Evolutionary conservation across 2,797 vertebrate genomes (phyloP).

Genomic region (Busarellus nigricollis): DNA sequence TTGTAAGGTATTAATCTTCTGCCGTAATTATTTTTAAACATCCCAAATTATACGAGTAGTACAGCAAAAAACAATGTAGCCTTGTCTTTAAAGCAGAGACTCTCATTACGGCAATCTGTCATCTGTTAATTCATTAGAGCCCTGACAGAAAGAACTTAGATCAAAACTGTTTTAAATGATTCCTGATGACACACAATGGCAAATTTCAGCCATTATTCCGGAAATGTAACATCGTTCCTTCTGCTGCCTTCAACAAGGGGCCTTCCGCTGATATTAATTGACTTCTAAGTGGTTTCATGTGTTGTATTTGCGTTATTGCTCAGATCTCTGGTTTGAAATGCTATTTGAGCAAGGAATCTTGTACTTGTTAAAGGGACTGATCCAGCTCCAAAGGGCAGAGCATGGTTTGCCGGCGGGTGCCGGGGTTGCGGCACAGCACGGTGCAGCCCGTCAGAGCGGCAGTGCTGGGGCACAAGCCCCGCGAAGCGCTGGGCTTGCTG

Average conservation of each 20-base stretch:
- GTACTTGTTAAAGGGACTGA: not conserved
- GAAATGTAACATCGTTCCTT: conserved; percentile 64
- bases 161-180: conserved; percentile 59
- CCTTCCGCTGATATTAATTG: conserved; percentile 58
- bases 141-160: conserved; percentile 68
- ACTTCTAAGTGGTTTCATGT: conserved; percentile 70
- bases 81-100: conserved; percentile 18
- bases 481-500: accelerated
- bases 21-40: not conserved
- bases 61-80: not conserved
- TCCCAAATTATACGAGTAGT: not conserved
- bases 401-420: accelerated
- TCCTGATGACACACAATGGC: conserved; percentile 70
- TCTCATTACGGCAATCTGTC: conserved; percentile 66
- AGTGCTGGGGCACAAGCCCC: not conserved
- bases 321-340: conserved; percentile 23
- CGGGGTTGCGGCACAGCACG: accelerated
- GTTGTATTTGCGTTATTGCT: conserved; percentile 29
- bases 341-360: not conserved
- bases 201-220: conserved; percentile 54
- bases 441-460: not conserved
- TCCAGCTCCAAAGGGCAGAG: not conserved
- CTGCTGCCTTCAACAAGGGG: conserved; percentile 30
- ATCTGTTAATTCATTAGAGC: conserved; percentile 71
- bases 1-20: not conserved